phyloP scores from a whole-genome alignment of 2,888 invertebrate species.

The Keiferia lycopersicella region DNA sequence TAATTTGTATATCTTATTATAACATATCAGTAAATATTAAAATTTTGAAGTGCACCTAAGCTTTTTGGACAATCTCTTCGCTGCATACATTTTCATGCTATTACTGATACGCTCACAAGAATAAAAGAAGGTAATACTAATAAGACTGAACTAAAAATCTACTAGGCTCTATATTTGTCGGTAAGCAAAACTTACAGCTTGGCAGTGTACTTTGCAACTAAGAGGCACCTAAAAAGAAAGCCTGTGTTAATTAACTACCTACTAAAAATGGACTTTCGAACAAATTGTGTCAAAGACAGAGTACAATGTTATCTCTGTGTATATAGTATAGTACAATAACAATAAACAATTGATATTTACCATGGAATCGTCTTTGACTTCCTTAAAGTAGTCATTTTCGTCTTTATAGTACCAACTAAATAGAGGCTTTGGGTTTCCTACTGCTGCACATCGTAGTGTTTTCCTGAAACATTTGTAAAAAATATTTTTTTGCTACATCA shows the following conservation, averaged over 20 bases:
- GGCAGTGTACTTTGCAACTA: conserved; percentile 8
- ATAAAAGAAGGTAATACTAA: too few relatives aligned
- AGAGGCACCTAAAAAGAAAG: neutral
- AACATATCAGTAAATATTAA: too few relatives aligned
- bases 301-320: too few relatives aligned
- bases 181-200: neutral
- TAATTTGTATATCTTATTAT: too few relatives aligned
- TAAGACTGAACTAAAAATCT: neutral
- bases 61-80: too few relatives aligned
- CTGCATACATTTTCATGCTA: too few relatives aligned
- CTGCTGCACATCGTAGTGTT: neutral
- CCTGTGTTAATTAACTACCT: too few relatives aligned
- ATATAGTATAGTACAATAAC: too few relatives aligned
- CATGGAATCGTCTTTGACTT: neutral
- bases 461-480: neutral
- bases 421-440: neutral
- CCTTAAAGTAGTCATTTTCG: neutral
- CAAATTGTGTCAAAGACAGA: too few relatives aligned
- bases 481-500: neutral
- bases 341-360: neutral
- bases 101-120: too few relatives aligned
- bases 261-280: too few relatives aligned
- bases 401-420: neutral
- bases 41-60: too few relatives aligned
- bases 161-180: neutral